These are phyloP conservation scores for Nymphalis polychloros DNA, from an alignment of 2,888 invertebrate species.

Conservation along the genomic window DNA sequence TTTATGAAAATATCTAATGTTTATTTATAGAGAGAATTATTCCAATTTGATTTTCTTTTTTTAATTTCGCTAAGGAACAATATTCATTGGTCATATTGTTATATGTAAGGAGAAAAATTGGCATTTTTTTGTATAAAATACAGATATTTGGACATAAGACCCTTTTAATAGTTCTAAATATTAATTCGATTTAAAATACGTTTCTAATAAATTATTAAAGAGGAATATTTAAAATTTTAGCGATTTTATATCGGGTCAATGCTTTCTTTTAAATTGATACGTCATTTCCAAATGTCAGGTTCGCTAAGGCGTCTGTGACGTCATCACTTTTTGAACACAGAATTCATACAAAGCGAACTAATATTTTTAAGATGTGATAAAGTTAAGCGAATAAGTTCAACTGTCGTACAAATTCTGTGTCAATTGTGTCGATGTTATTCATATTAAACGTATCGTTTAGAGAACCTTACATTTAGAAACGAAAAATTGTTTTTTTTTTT, in stretches of 20 bases:
- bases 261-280: neutral
- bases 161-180: conserved; percentile 6
- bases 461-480: neutral
- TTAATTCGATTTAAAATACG: conserved; percentile 19
- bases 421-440: neutral
- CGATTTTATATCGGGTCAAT: conserved; percentile 4
- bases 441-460: neutral
- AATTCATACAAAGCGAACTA: neutral
- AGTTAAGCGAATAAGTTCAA: neutral
- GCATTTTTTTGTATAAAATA: conserved; percentile 12
- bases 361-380: no score
- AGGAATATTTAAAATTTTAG: conserved; percentile 17
- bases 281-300: neutral
- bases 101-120: conserved; percentile 29
- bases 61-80: conserved; percentile 48
- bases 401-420: neutral
- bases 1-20: conserved; percentile 70
- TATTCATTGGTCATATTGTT: conserved; percentile 68
- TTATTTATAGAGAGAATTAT: conserved; percentile 78
- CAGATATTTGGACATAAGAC: conserved; percentile 6
- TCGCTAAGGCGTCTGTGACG: neutral
- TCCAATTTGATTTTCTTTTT: conserved; percentile 64
- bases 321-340: neutral
- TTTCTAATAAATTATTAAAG: conserved; percentile 24
- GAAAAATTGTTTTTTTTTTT: no score